Conservation (phyloP, 2,888 invertebrate genomes). For the Andrena hattorfiana region DNA sequence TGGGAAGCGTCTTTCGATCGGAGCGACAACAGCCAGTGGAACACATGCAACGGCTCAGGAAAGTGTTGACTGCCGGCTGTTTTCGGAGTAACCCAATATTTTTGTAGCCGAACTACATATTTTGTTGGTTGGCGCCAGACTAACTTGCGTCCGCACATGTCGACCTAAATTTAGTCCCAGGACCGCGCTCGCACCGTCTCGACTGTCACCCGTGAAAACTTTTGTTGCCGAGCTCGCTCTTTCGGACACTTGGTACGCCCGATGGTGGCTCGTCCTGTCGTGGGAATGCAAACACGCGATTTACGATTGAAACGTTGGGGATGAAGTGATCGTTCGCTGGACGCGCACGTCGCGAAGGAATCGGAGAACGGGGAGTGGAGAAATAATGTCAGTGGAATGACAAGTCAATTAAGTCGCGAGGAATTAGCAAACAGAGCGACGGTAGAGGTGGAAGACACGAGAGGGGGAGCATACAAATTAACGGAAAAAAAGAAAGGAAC, state of each 20-base stretch:
- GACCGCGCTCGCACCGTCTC: slow-evolving; percentile 41
- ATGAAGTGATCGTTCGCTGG: neutral
- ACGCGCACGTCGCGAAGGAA: neutral
- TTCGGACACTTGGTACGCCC: neutral
- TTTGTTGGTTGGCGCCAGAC: slow-evolving; percentile 81
- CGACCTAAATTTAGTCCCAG: slow-evolving; percentile 75
- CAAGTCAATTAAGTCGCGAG: neutral
- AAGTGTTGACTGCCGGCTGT: slow-evolving; percentile 83
- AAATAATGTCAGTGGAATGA: neutral
- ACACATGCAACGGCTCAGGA: slow-evolving; percentile 81
- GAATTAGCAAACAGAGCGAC: neutral
- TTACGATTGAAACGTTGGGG: neutral
- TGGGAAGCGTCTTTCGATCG: slow-evolving; percentile 23
- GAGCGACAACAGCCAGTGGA: slow-evolving; percentile 19
- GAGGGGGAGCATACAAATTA: neutral
- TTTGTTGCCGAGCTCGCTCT: slow-evolving; percentile 11
- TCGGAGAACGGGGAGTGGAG: too few species aligned
- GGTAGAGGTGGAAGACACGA: neutral
- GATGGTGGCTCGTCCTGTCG: neutral
- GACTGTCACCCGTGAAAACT: slow-evolving; percentile 37
- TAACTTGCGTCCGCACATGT: slow-evolving; percentile 77
- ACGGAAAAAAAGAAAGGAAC: neutral
- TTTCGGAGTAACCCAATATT: slow-evolving; percentile 84
- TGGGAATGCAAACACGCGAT: neutral
- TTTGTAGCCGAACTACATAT: slow-evolving; percentile 75